phyloP scores from a whole-genome alignment of 2,113 vertebrate species.

The Miniopterus natalensis region DNA sequence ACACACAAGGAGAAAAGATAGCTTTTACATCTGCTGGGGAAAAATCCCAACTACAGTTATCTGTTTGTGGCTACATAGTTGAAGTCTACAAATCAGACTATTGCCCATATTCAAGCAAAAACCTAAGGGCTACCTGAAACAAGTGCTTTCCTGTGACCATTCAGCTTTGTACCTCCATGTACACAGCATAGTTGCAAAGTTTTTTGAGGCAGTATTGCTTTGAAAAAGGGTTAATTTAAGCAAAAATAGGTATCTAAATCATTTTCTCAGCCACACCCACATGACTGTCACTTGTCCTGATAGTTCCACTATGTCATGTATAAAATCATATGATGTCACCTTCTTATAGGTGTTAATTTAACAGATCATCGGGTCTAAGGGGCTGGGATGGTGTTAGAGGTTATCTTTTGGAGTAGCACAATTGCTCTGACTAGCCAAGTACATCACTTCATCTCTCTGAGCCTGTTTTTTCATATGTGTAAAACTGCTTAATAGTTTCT shows the following conservation, averaged over 20 bases:
- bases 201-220: not conserved
- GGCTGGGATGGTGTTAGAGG: not conserved
- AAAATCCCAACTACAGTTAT: not conserved
- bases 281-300: not conserved
- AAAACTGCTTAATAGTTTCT: not conserved
- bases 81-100: not conserved
- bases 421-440: not conserved
- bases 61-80: not conserved
- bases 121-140: not conserved
- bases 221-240: not conserved
- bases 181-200: not conserved
- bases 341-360: not conserved
- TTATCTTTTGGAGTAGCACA: not conserved
- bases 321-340: not conserved
- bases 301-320: not conserved
- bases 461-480: not conserved
- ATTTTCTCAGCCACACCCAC: not conserved
- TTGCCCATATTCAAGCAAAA: not conserved
- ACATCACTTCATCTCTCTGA: not conserved
- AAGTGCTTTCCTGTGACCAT: not conserved
- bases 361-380: not conserved
- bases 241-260: not conserved
- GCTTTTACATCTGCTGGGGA: not conserved
- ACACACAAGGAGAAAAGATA: constrained; percentile 56
- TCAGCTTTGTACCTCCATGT: not conserved